Base-by-base conservation (phyloP, 2,797 vertebrate species). In the Nyctalus aviator region DNA sequence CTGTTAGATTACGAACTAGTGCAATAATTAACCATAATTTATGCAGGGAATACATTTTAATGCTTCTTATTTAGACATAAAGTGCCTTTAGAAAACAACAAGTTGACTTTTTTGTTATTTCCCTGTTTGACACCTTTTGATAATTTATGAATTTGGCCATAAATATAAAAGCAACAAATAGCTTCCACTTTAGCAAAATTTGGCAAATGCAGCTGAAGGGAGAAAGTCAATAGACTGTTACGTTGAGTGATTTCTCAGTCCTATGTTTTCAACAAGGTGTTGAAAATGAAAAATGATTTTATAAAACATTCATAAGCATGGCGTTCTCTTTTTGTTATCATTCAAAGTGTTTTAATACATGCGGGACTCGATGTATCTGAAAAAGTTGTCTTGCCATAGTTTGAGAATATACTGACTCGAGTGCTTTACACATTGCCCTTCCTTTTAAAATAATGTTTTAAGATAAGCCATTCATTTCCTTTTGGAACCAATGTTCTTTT, bases 401-500 rank as follows among this genome's bases (percentile, higher is more conserved):
- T 66, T 69, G 82, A 90, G 90, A 78, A 79, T 66, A 66, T 30
- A 50, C 15, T 84, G 44, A 76, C 84, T 94, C 64, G 55, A 94
- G 5, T 93, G 59, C 30, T 95, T 82, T 85, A 88, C 32, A 71
- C 4, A 3, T 5, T 94, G 57, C 86, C 91, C 30, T 10, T 44
- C 57, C 84, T 66, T 92, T 91, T 73, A 77, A 94, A 77, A 79
- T 83, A 93, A 79, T 84, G 9, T 79, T 94, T 97, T 94, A 94
- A 11, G 37, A 90, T 88, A 96, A 95, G 59, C 35, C 30, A 91
- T 84, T 95, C 90, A 88, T 86, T 94, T 97, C 71, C 86, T 94
- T 14, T 93, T 93, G 59, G 71, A 95, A 93, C 72, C 59, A 75
- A 25, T 93, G 83, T 91, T 92, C 66, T 89, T 94, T 96, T 95